Evolutionary conservation across 2,888 invertebrate genomes (phyloP), one percentile per base, ranked within the genome.

Genomic region (Fragum sueziense): DNA sequence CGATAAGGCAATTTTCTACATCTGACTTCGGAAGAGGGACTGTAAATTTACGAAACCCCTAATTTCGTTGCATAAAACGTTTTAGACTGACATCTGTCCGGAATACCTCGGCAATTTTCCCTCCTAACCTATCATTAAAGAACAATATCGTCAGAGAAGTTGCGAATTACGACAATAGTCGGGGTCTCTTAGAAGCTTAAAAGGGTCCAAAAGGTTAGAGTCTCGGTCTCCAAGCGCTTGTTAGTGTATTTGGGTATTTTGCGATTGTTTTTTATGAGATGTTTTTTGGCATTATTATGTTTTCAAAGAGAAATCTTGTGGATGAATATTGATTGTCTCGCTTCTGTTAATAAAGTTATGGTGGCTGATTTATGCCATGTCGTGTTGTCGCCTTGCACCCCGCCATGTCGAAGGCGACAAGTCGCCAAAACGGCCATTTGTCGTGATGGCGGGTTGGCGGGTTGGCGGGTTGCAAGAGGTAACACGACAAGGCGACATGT

Each of bases 61-160:
- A 84, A 84, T 84, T 80, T 80, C 72, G 84, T 84, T 84, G 84
- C 84, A 84, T 84, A 84, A 84, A 84, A 67, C 84, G 76, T 71
- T 79, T 80, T 74, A 70, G 70, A 67, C 57, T 79, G 84, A 80
- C 84, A 84, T 84, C 79, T 84, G 84, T 80, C 78, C 72, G 71
- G 61, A 67, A n/a, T 34, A 33, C 62, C 34, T 62, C 62, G 62
- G 62, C 62, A 62, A 76, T 74, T 74, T 75, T 74, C 54, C 47
- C 69, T 34, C 57, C 14, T 70, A 82, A 70, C 79, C 74, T 54
- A 70, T 82, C 65, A 82, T 82, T 82, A 82, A 59, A 33, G 29
- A 54, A 52, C 70, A 70, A 70, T 52, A 57, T 70, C 54, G 51
- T 70, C 52, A 52, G 52, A 52, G 54, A 52, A 69, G 52, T 69